Conservation (phyloP, 1,140 invertebrate species). For the Lordiphosa clarofinis region DNA sequence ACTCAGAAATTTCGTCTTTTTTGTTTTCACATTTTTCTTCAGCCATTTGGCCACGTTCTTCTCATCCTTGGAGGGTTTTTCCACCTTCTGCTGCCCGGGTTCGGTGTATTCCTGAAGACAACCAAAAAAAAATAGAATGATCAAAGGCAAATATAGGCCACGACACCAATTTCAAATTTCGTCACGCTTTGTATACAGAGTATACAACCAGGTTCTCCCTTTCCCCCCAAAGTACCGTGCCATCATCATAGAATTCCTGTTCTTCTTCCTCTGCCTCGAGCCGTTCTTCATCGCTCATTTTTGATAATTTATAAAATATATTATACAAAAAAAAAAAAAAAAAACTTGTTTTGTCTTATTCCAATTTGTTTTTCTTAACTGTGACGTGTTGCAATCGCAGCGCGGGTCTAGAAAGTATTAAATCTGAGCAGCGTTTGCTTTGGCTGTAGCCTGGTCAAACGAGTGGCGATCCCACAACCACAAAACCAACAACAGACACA, state of each 20-base stretch:
- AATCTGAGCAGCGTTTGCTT: constrained; percentile 44
- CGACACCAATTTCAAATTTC: constrained; percentile 57
- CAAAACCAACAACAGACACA: constrained; percentile 19
- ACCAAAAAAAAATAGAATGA: constrained; percentile 5
- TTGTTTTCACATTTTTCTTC: constrained; percentile 93
- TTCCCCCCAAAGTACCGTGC: constrained; percentile 31
- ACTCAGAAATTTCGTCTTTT: constrained; percentile 96
- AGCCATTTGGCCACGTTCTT: constrained; percentile 96
- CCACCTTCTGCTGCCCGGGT: constrained; percentile 81
- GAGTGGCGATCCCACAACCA: constrained; percentile 45
- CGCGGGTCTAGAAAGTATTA: constrained; percentile 71
- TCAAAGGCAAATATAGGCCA: constrained; percentile 48
- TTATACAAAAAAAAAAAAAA: background rate
- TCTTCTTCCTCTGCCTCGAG: constrained; percentile 39
- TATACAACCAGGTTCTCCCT: background rate
- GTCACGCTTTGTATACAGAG: constrained; percentile 29
- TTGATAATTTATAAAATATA: constrained; percentile 14
- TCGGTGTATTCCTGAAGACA: constrained; percentile 71
- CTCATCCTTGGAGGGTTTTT: constrained; percentile 94
- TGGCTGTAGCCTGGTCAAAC: constrained; percentile 54
- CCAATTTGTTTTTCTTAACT: constrained; percentile 33
- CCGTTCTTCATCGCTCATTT: constrained; percentile 49
- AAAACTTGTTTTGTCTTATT: constrained; percentile 9
- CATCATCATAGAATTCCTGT: constrained; percentile 64
- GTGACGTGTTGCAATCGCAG: constrained; percentile 68